These are phyloP conservation scores for Tachyglossus aculeatus DNA, from an alignment of 2,797 vertebrate genomes.

Conservation along the genomic window DNA sequence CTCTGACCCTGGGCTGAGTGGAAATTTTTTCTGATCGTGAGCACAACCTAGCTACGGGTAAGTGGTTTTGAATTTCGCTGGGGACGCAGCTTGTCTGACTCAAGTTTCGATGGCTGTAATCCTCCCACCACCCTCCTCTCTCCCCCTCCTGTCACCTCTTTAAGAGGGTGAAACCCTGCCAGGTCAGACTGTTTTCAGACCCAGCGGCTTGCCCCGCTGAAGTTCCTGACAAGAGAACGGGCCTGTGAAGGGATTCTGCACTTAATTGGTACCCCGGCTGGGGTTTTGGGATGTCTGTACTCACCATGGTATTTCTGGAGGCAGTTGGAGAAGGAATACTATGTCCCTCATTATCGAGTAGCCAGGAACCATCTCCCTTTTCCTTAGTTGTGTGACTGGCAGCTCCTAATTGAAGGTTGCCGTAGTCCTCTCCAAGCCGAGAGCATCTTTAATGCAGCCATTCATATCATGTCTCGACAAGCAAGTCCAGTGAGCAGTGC, in stretches of 20 bases:
- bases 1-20: not conserved
- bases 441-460: not conserved
- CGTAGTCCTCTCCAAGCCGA: constrained; percentile 26
- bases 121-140: too few relatives aligned
- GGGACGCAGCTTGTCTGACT: too few relatives aligned
- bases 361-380: constrained; percentile 30
- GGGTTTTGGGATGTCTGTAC: not conserved
- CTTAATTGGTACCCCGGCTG: not conserved
- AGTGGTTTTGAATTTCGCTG: not conserved
- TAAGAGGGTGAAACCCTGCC: not conserved
- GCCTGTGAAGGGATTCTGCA: not conserved
- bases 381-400: constrained; percentile 27
- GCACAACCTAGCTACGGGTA: not conserved
- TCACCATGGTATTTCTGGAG: not conserved
- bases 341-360: constrained; percentile 30
- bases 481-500: constrained; percentile 10
- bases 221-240: not conserved
- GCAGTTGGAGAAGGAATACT: constrained; percentile 37
- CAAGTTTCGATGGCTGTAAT: too few relatives aligned
- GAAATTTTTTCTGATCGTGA: not conserved
- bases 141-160: not conserved
- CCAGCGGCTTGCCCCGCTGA: not conserved
- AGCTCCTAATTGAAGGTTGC: constrained; percentile 35
- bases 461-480: constrained; percentile 25
- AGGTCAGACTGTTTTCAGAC: not conserved